These are phyloP conservation scores for Ganaspis brasiliensis DNA, from an alignment of 2,888 invertebrate species.

Conservation along the genomic window DNA sequence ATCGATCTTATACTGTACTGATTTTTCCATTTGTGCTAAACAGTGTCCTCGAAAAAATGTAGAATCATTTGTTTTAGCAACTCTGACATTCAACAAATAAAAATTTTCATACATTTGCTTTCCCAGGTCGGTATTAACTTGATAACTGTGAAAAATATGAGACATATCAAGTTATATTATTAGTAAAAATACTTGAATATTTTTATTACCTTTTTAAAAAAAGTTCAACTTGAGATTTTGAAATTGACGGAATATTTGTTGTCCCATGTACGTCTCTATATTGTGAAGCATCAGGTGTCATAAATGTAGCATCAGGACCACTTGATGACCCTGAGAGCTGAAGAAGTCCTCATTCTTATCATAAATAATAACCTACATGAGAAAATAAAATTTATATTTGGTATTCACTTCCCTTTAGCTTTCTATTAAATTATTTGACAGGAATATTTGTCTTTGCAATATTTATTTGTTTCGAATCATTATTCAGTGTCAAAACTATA, in stretches of 20 bases:
- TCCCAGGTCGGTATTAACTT: neutral
- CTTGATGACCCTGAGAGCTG: neutral
- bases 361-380: conserved; percentile 15
- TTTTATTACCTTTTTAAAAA: neutral
- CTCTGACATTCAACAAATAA: conserved; percentile 15
- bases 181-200: neutral
- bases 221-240: neutral
- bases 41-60: conserved; percentile 21
- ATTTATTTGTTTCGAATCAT: neutral
- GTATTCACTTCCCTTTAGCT: too few relatives aligned
- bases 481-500: neutral
- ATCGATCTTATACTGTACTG: conserved; percentile 5
- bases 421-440: neutral
- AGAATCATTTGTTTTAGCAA: conserved; percentile 25
- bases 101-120: conserved; percentile 31
- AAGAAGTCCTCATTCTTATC: conserved; percentile 32
- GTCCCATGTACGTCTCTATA: neutral
- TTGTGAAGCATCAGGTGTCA: conserved; percentile 3
- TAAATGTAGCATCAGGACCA: neutral
- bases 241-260: conserved; percentile 7
- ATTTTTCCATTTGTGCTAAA: conserved; percentile 34
- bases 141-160: neutral
- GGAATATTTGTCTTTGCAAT: neutral
- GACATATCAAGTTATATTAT: neutral
- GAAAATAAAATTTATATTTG: neutral